phyloP scores from a whole-genome alignment of 2,888 invertebrate genomes.

The Ernsta delagoae region DNA sequence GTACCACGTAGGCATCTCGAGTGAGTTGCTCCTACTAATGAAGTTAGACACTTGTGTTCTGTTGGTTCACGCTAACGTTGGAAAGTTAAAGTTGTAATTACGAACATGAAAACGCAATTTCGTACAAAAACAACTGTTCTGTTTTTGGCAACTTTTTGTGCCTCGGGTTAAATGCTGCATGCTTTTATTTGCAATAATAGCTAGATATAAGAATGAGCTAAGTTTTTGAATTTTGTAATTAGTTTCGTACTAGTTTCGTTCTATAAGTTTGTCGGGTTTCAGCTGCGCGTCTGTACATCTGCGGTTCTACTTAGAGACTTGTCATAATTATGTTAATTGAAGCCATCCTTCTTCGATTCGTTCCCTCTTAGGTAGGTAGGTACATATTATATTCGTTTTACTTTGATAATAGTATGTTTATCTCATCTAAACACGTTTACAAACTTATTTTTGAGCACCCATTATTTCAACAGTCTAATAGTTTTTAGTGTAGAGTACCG shows the following conservation, averaged over 20 bases:
- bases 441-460: too few species aligned
- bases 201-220: neutral
- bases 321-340: too few species aligned
- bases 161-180: neutral
- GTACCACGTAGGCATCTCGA: neutral
- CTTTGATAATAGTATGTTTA: too few species aligned
- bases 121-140: constrained; percentile 14
- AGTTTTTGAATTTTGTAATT: neutral
- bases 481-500: too few species aligned
- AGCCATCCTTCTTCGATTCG: too few species aligned
- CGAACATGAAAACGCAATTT: constrained; percentile 56
- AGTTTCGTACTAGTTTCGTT: neutral
- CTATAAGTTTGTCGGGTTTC: too few species aligned
- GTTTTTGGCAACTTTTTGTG: constrained; percentile 7
- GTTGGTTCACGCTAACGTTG: constrained; percentile 49
- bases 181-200: neutral
- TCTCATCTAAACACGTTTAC: too few species aligned
- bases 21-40: constrained; percentile 32
- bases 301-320: too few species aligned
- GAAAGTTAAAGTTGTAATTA: constrained; percentile 64
- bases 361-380: too few species aligned
- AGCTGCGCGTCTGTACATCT: too few species aligned
- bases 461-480: too few species aligned
- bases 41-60: constrained; percentile 34
- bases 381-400: too few species aligned